These are phyloP conservation scores for Ctena decussata DNA, from an alignment of 2,888 invertebrate species.

Conservation along the genomic window DNA sequence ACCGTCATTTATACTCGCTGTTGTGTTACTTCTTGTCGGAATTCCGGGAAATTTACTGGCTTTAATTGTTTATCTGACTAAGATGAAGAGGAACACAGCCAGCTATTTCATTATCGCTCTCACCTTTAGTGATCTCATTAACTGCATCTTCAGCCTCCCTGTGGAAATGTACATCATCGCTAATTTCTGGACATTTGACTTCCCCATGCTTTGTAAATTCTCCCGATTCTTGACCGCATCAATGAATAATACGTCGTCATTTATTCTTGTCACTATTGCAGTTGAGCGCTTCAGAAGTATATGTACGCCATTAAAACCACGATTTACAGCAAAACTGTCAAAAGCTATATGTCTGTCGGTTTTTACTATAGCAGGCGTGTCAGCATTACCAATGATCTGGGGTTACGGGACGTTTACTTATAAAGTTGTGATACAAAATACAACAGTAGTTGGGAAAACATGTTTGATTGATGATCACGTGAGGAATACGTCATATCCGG, in stretches of 20 bases:
- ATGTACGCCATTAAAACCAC: conserved; percentile 54
- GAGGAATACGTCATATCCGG: conserved; percentile 41
- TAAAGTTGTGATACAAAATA: conserved; percentile 20
- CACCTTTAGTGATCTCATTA: conserved; percentile 53
- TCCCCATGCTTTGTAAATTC: conserved; percentile 50
- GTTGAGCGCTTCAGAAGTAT: conserved; percentile 58
- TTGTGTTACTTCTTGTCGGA: conserved; percentile 43
- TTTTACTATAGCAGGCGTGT: conserved; percentile 27
- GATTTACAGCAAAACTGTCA: conserved; percentile 29
- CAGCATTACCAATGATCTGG: conserved; percentile 57
- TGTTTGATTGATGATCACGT: conserved; percentile 56
- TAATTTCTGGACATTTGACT: conserved; percentile 56
- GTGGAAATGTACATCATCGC: conserved; percentile 54
- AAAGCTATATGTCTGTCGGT: conserved; percentile 38
- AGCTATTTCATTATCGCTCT: conserved; percentile 61
- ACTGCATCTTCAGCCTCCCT: conserved; percentile 50
- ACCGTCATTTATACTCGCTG: conserved; percentile 51
- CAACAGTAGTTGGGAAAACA: conserved; percentile 45
- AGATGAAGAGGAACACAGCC: conserved; percentile 60
- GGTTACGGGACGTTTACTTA: conserved; percentile 58
- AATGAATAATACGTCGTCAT: conserved; percentile 63
- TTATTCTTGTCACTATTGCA: conserved; percentile 52
- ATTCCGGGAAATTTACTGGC: conserved; percentile 57
- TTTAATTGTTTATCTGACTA: conserved; percentile 53
- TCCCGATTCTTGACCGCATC: conserved; percentile 46